Base-by-base conservation (phyloP, 2,888 invertebrate species). In the Lacanobia oleracea region DNA sequence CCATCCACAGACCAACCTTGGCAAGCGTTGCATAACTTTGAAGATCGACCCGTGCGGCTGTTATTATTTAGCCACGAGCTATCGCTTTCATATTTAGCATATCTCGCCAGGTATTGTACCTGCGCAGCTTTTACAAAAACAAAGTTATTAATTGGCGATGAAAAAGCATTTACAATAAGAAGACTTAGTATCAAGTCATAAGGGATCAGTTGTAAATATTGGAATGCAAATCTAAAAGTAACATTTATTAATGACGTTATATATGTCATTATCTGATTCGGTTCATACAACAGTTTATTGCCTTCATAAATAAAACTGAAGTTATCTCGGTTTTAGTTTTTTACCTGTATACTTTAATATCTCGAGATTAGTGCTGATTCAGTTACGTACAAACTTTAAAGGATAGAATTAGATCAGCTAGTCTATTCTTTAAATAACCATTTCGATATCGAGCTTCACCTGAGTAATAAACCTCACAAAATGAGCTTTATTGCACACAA, bases 251-350 rank as follows among this genome's bases (percentile, higher is more conserved):
- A 27, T 1, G 1, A 6, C 5, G 33, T 6, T 5, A 33, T 5
- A 33, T 33, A 37, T 54, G 54, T 37, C 16, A 27, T 37, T 33
- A 71, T 69, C 33, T 12, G 68, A 54, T 54, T 10, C 7, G 9
- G 51, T 70, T 27, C 14, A 14, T 21, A 14, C 18, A 14, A 12
- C 7, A 18, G 45, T 54, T 54, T 69, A 72, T 54, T 18, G 33
- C 53, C 6, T 6, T 2, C 16, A 56, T 56, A 69, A 56, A 72
- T 72, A 23, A 16, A 3, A 21, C 8, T 3, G 21, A 23, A 10
- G 12, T 23, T 72, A 45, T 23, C 23, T 16, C n/a, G n/a, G n/a
- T n/a, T n/a, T n/a, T n/a, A n/a, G 57, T 72, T 37, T 70, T 54
- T 72, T 14, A n/a, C 54, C 37, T 12, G 71, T 45, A 16, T 33